A percentile compares a stretch with the other conserved stretches of the same genome.
Conservation (phyloP, 2,113 vertebrate genomes). For the Chrysochloris asiatica region DNA sequence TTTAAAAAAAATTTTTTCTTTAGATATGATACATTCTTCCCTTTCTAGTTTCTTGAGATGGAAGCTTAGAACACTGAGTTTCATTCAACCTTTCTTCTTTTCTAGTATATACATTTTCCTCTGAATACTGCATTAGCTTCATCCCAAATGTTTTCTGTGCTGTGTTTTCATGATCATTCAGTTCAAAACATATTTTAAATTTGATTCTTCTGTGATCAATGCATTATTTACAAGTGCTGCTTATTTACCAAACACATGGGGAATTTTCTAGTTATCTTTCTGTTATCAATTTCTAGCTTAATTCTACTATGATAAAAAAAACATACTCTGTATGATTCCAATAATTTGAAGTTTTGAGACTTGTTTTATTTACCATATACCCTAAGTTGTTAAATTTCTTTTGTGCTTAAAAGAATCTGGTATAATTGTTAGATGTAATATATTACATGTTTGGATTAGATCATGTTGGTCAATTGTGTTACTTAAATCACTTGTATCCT, state of each 20-base stretch:
- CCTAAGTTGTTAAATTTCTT: not conserved
- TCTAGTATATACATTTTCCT: not conserved
- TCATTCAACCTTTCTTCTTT: not conserved
- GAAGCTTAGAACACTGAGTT: not conserved
- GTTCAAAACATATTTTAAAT: constrained; percentile 12
- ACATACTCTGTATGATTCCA: not conserved
- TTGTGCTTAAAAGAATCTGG: not conserved
- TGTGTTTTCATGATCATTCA: not conserved
- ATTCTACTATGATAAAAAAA: not conserved
- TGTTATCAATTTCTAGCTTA: not conserved
- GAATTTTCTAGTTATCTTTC: constrained; percentile 1
- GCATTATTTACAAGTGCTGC: not conserved
- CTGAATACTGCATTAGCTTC: not conserved
- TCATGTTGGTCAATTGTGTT: not conserved
- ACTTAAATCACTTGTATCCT: not conserved
- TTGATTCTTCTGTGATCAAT: not conserved
- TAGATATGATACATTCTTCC: no score
- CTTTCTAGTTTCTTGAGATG: constrained; percentile 8
- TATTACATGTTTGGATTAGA: not conserved
- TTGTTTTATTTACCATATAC: not conserved
- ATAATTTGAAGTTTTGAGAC: not conserved
- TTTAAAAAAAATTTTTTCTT: no score
- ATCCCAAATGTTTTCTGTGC: not conserved
- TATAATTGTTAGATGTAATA: not conserved
- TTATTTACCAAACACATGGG: constrained; percentile 11